Percentiles rank a stretch among this genome's conserved stretches.
These are phyloP conservation scores for Ellobium chinense DNA, from an alignment of 2,888 invertebrate species.

Conservation along the genomic window DNA sequence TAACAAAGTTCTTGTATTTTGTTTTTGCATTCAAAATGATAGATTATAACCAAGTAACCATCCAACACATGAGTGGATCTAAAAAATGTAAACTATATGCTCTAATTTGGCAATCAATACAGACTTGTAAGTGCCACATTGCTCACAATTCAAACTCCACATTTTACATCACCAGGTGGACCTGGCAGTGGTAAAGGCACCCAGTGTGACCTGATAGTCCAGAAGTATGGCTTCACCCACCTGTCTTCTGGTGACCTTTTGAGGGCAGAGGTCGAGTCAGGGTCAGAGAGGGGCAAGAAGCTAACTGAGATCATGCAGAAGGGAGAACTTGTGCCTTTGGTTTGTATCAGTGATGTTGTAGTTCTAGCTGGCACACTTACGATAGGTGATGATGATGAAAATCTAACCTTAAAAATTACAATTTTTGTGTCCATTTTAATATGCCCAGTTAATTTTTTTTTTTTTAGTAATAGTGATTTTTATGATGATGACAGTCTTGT, in stretches of 20 bases:
- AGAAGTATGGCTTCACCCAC: slow-evolving; percentile 95
- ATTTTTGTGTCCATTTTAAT: not conserved
- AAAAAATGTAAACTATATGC: too few relatives aligned
- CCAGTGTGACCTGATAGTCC: slow-evolving; percentile 94
- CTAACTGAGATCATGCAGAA: slow-evolving; percentile 93
- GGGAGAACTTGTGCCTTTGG: slow-evolving; percentile 91
- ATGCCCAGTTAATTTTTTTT: not conserved
- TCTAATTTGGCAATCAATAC: too few relatives aligned
- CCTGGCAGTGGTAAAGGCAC: slow-evolving; percentile 98
- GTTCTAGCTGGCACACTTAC: not conserved
- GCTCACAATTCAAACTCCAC: too few relatives aligned
- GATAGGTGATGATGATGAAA: not conserved
- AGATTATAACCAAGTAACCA: too few relatives aligned
- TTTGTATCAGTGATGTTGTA: slow-evolving; percentile 75
- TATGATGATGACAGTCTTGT: too few relatives aligned
- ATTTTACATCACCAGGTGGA: slow-evolving; percentile 81
- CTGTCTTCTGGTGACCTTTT: slow-evolving; percentile 92
- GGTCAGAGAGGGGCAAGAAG: slow-evolving; percentile 90
- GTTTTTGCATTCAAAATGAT: too few relatives aligned
- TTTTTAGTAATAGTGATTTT: too few relatives aligned
- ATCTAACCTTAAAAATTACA: not conserved
- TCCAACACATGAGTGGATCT: too few relatives aligned
- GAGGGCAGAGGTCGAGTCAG: slow-evolving; percentile 92
- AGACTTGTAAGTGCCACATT: too few relatives aligned
- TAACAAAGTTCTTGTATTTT: too few relatives aligned